Evolutionary conservation across 2,888 invertebrate species (phyloP).

Genomic region (Mythimna lalbum): DNA sequence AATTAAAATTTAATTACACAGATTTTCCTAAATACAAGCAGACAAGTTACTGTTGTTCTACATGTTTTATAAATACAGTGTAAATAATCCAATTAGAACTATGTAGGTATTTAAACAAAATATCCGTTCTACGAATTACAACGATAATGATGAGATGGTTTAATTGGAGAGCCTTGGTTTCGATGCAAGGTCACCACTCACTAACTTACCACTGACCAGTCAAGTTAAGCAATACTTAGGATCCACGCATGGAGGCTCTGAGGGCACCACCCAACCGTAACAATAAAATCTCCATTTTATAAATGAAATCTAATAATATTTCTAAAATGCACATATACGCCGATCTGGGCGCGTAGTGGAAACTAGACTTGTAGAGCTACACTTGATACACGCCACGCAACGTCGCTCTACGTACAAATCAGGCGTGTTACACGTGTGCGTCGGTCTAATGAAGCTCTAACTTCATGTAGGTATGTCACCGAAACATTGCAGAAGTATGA

Average conservation of each 20-base stretch:
- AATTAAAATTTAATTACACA: too few species aligned
- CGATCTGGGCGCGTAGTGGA: too few species aligned
- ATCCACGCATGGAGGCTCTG: constrained; percentile 79
- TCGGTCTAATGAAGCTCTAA: too few species aligned
- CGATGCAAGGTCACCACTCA: constrained; percentile 78
- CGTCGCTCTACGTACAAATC: too few species aligned
- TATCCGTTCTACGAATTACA: constrained; percentile 54
- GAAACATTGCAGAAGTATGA: too few species aligned
- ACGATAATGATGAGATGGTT: constrained; percentile 51
- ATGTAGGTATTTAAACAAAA: constrained; percentile 16
- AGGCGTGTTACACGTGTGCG: too few species aligned
- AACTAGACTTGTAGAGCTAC: too few species aligned
- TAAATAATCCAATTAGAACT: constrained; percentile 19
- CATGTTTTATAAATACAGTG: background rate
- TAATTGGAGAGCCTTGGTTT: constrained; percentile 77
- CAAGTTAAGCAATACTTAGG: constrained; percentile 79
- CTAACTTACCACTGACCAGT: constrained; percentile 74
- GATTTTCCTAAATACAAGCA: too few species aligned
- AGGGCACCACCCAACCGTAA: constrained; percentile 75
- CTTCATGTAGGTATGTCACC: too few species aligned
- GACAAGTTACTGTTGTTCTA: background rate
- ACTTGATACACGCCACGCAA: too few species aligned
- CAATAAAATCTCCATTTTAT: constrained; percentile 39
- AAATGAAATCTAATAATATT: constrained; percentile 20
- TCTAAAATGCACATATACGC: constrained; percentile 5